Conservation (phyloP, 2,888 invertebrate species). For the Oithona nana region DNA sequence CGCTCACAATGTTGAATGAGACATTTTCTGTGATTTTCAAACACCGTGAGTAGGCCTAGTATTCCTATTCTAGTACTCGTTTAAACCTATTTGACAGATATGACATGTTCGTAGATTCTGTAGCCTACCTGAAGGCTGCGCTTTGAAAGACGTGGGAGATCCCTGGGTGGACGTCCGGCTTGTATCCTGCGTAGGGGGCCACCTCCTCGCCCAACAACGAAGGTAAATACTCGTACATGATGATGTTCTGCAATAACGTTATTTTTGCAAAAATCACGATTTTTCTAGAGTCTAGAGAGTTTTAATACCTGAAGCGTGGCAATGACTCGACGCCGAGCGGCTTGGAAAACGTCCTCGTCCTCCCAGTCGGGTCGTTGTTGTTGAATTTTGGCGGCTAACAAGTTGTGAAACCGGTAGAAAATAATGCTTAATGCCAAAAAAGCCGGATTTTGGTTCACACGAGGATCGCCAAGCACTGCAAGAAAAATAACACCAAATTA, state of each 20-base stretch:
- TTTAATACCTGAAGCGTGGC: constrained; percentile 63
- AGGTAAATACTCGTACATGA: constrained; percentile 88
- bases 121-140: constrained; percentile 54
- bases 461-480: constrained; percentile 79
- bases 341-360: constrained; percentile 84
- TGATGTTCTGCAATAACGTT: constrained; percentile 80
- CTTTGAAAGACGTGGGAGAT: constrained; percentile 87
- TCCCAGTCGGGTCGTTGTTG: constrained; percentile 63
- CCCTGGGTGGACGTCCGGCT: constrained; percentile 83
- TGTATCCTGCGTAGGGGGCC: constrained; percentile 58
- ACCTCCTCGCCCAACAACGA: constrained; percentile 55
- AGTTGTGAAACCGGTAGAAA: constrained; percentile 89
- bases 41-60: no score
- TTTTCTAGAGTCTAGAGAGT: background rate
- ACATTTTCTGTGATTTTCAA: no score
- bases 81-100: no score
- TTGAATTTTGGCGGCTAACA: constrained; percentile 59
- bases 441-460: constrained; percentile 93
- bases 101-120: no score
- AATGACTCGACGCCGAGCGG: constrained; percentile 67
- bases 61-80: no score
- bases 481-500: no score
- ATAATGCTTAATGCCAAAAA: constrained; percentile 77
- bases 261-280: constrained; percentile 22
- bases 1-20: no score